phyloP scores from a whole-genome alignment of 2,113 vertebrate genomes.

The Heterotis niloticus region DNA sequence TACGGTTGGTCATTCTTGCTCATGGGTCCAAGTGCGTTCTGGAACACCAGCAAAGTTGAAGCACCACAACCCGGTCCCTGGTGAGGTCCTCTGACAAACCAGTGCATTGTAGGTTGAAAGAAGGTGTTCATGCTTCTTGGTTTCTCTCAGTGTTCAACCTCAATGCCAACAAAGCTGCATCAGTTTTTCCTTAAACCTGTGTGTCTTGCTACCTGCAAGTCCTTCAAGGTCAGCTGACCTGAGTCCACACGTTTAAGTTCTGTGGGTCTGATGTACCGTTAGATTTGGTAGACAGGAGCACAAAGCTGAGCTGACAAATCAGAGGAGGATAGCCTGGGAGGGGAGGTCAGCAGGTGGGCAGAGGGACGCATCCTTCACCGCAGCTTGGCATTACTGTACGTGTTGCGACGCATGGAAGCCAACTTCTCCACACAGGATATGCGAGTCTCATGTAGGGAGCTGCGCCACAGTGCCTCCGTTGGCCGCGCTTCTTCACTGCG shows the following conservation, averaged over 20 bases:
- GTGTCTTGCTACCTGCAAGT: not conserved
- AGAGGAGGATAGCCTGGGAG: conserved; percentile 2
- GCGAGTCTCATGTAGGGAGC: conserved; percentile 85
- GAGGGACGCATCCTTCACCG: conserved; percentile 71
- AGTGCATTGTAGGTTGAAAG: conserved; percentile 30
- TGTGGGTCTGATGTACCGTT: not conserved
- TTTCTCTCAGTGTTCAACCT: not conserved
- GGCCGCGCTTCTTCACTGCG: conserved; percentile 79
- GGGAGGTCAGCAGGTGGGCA: conserved; percentile 7
- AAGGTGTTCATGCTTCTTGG: conserved; percentile 55
- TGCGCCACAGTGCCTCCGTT: conserved; percentile 75
- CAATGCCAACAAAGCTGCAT: not conserved
- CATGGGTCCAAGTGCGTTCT: not conserved
- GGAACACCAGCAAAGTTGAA: not conserved
- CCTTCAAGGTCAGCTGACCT: not conserved
- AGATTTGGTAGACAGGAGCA: conserved; percentile 13
- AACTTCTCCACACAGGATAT: conserved; percentile 89
- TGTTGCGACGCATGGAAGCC: conserved; percentile 90
- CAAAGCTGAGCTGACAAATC: not conserved
- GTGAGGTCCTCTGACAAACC: not conserved
- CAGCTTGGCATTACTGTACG: conserved; percentile 90
- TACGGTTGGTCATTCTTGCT: conserved; percentile 13
- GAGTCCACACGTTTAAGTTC: not conserved
- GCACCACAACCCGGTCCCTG: conserved; percentile 62
- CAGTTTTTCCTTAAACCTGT: not conserved